These are phyloP conservation scores for Nesogale talazaci DNA, from an alignment of 2,113 vertebrate genomes.

Conservation along the genomic window DNA sequence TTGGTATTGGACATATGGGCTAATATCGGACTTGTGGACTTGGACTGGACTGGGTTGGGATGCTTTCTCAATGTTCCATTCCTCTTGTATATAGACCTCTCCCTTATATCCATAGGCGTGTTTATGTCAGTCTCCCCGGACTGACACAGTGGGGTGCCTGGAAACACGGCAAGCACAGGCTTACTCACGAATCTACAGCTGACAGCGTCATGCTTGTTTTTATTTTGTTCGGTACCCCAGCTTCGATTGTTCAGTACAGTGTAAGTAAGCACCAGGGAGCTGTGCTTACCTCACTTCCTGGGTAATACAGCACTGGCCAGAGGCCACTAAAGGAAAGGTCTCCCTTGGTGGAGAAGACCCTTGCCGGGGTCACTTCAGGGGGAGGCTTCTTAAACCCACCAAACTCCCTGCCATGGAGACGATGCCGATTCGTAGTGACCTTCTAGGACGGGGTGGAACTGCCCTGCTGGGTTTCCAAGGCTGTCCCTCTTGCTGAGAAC, in stretches of 20 bases:
- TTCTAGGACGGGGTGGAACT: no score
- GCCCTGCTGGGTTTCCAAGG: no score
- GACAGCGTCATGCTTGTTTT: neutral
- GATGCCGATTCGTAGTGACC: no score
- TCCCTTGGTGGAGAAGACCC: rapidly evolving
- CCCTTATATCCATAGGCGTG: no score
- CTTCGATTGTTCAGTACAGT: neutral
- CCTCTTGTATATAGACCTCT: no score
- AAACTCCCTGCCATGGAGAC: no score
- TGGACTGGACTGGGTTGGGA: no score
- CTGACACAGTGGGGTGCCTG: neutral
- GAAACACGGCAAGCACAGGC: neutral
- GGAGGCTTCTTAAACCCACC: neutral
- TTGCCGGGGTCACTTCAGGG: neutral
- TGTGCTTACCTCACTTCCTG: neutral
- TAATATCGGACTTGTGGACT: no score
- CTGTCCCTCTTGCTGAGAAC: no score
- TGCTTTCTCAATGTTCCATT: no score
- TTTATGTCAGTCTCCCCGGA: no score
- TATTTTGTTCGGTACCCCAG: neutral
- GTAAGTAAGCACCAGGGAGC: neutral
- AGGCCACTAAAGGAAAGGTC: neutral
- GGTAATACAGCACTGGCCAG: neutral
- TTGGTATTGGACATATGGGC: no score
- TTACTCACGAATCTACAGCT: neutral